A percentile compares a stretch with the other conserved stretches of the same genome.
Evolutionary conservation across 1,140 invertebrate species (phyloP).

Genomic region (Vanessa atalanta): DNA sequence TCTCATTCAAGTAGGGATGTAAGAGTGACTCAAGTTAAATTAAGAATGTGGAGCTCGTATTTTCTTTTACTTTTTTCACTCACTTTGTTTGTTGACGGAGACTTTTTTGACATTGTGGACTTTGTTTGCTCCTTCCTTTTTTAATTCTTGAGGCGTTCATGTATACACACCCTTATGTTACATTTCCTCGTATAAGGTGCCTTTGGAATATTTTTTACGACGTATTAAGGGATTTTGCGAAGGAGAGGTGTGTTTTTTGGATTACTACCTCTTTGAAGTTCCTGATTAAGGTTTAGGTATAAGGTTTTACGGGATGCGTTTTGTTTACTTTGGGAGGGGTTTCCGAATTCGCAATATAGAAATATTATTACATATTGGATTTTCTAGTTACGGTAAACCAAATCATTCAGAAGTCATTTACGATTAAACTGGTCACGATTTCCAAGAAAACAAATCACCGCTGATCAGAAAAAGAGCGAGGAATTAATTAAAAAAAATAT

Average conservation of each 20-base stretch:
- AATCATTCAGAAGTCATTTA: slow-evolving; percentile 40
- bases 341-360: background rate
- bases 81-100: slow-evolving; percentile 76
- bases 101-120: slow-evolving; percentile 78
- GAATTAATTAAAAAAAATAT: slow-evolving; percentile 69
- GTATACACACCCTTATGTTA: slow-evolving; percentile 61
- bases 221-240: slow-evolving; percentile 67
- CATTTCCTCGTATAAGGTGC: slow-evolving; percentile 46
- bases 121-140: slow-evolving; percentile 56
- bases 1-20: slow-evolving; percentile 64
- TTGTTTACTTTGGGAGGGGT: slow-evolving; percentile 53
- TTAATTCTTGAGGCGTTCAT: slow-evolving; percentile 72
- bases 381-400: background rate
- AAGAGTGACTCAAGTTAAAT: slow-evolving; percentile 80
- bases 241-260: slow-evolving; percentile 73
- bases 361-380: slow-evolving; percentile 1
- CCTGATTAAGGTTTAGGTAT: slow-evolving; percentile 51
- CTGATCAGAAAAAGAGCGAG: slow-evolving; percentile 56
- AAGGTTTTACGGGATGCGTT: slow-evolving; percentile 60
- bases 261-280: slow-evolving; percentile 73
- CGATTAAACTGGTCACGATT: slow-evolving; percentile 46
- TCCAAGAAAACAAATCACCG: slow-evolving; percentile 58
- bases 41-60: slow-evolving; percentile 78
- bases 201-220: slow-evolving; percentile 54
- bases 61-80: slow-evolving; percentile 66